Conservation (phyloP, 2,113 vertebrate genomes). For the Paratilapia polleni region DNA sequence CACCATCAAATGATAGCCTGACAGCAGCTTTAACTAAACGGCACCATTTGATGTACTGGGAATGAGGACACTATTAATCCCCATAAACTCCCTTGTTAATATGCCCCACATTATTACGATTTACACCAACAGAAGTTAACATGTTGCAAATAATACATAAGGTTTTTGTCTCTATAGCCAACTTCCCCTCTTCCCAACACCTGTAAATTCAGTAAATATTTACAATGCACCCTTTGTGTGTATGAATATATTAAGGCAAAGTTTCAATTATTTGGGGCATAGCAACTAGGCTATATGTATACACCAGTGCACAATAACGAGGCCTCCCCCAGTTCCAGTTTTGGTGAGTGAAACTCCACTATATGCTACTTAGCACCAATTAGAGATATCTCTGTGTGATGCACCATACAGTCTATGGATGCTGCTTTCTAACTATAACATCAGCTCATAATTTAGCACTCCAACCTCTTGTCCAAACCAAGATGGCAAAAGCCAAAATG, state of each 20-base stretch:
- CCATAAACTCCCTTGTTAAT: not conserved
- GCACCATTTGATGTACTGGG: not conserved
- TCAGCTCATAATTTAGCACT: too few relatives aligned
- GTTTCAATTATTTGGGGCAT: not conserved
- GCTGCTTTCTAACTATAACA: too few relatives aligned
- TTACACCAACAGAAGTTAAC: not conserved
- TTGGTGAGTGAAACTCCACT: too few relatives aligned
- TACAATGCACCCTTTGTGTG: not conserved
- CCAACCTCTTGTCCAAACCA: too few relatives aligned
- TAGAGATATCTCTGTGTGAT: too few relatives aligned
- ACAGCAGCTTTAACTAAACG: not conserved
- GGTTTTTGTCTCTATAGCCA: not conserved
- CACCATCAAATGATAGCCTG: not conserved
- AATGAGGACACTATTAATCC: not conserved
- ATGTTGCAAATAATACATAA: not conserved
- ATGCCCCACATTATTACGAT: not conserved
- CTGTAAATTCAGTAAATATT: too few relatives aligned
- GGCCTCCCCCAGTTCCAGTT: not conserved
- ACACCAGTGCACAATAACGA: not conserved
- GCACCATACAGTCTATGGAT: too few relatives aligned
- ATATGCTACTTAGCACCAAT: too few relatives aligned
- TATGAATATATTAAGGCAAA: not conserved
- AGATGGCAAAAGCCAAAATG: too few relatives aligned
- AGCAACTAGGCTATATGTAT: not conserved
- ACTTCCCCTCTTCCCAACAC: not conserved